Percentiles rank a stretch among this genome's conserved stretches.
Evolutionary conservation across 2,113 vertebrate species (phyloP).

Genomic region (Callipepla squamata): DNA sequence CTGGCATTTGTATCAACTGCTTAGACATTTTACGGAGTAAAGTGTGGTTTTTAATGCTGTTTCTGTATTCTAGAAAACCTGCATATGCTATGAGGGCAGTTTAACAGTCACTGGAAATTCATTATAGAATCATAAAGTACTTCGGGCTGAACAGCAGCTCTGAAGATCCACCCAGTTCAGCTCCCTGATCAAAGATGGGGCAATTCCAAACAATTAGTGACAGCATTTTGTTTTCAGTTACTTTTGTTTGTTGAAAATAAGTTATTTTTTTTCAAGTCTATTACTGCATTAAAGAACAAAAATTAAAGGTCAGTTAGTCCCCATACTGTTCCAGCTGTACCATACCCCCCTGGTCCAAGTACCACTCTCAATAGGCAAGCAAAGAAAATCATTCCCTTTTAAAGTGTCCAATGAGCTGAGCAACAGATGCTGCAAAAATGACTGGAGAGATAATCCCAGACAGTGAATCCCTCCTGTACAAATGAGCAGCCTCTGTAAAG

Average conservation of each 20-base stretch:
- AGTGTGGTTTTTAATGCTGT: neutral
- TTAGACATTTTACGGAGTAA: neutral
- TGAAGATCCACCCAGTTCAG: neutral
- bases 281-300: neutral
- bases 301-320: neutral
- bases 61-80: neutral
- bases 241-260: neutral
- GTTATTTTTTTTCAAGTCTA: neutral
- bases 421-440: neutral
- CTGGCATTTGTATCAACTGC: neutral
- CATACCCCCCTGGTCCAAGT: neutral
- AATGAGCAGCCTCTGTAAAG: neutral
- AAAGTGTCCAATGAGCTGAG: neutral
- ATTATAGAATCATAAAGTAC: neutral
- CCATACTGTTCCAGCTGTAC: neutral
- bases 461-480: neutral
- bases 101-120: neutral
- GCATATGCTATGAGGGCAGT: fast-evolving
- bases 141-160: neutral
- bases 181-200: neutral
- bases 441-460: neutral
- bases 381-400: neutral
- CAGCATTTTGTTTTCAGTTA: neutral
- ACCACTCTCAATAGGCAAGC: fast-evolving
- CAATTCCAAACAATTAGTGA: neutral